Percentiles rank a stretch among this genome's conserved stretches.
phyloP scores from a whole-genome alignment of 2,113 vertebrate species.

The Amblyornis subalaris region DNA sequence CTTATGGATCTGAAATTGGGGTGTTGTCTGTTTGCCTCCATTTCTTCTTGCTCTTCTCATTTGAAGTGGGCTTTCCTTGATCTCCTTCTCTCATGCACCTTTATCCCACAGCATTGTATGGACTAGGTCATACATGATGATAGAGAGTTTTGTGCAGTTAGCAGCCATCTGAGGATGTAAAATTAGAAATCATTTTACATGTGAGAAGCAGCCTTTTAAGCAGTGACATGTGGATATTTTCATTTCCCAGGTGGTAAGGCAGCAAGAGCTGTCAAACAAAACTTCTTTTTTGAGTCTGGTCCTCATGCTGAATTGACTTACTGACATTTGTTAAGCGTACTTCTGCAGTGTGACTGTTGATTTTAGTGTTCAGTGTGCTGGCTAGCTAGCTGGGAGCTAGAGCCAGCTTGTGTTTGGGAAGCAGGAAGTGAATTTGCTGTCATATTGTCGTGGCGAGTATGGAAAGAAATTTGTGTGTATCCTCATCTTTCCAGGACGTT shows the following conservation, averaged over 20 bases:
- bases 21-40: not conserved
- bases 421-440: not conserved
- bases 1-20: not conserved
- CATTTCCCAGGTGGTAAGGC: not conserved
- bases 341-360: not conserved
- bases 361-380: not conserved
- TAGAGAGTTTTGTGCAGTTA: not conserved
- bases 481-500: not conserved
- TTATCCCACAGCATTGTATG: not conserved
- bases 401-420: not conserved
- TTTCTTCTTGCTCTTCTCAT: not conserved
- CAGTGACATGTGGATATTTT: not conserved
- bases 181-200: not conserved
- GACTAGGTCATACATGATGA: not conserved
- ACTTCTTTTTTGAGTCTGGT: not conserved
- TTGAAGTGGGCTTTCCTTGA: slow-evolving; percentile 9
- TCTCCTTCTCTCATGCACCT: not conserved
- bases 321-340: not conserved
- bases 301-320: not conserved
- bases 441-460: not conserved
- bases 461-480: not conserved
- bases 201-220: not conserved
- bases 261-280: slow-evolving; percentile 22
- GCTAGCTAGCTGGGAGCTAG: not conserved
- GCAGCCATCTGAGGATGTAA: not conserved